A percentile compares a stretch with the other conserved stretches of the same genome.
phyloP scores from a whole-genome alignment of 1,140 invertebrate genomes.

The Centruroides sculpturatus region DNA sequence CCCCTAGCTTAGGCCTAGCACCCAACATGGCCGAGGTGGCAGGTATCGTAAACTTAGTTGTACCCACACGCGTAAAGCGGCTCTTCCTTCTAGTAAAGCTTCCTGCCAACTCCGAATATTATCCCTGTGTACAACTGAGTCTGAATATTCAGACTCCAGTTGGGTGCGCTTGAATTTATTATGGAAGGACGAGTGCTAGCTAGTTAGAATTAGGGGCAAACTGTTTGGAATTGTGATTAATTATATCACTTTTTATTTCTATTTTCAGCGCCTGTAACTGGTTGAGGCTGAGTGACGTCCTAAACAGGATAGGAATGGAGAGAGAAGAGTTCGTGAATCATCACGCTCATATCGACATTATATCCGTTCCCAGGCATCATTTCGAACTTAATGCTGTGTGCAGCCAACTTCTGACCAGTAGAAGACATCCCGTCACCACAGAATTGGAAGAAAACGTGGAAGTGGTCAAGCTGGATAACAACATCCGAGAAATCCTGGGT shows the following conservation, averaged over 20 bases:
- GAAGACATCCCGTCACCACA: neutral
- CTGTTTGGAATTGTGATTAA: too few relatives aligned
- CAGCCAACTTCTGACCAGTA: conserved; percentile 8
- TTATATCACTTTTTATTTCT: neutral
- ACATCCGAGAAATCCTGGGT: conserved; percentile 14
- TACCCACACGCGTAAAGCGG: too few relatives aligned
- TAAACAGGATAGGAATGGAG: conserved; percentile 6
- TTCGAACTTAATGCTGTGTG: conserved; percentile 14
- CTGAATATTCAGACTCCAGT: too few relatives aligned
- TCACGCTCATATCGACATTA: conserved; percentile 10
- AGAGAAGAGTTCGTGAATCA: conserved; percentile 9
- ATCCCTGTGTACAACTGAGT: too few relatives aligned
- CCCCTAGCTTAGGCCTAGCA: too few relatives aligned
- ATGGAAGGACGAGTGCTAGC: too few relatives aligned
- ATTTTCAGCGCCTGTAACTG: conserved; percentile 10
- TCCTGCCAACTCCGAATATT: too few relatives aligned
- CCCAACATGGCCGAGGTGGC: too few relatives aligned
- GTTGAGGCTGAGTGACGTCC: conserved; percentile 12
- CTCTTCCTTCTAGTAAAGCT: too few relatives aligned
- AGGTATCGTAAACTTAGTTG: too few relatives aligned
- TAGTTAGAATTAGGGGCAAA: too few relatives aligned
- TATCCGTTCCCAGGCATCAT: conserved; percentile 10
- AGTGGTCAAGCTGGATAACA: conserved; percentile 12
- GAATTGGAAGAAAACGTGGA: conserved; percentile 5
- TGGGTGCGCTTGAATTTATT: too few relatives aligned